Percentiles rank a stretch among this genome's conserved stretches.
Evolutionary conservation across 2,888 invertebrate genomes (phyloP).

Genomic region (Mesoligia furuncula): DNA sequence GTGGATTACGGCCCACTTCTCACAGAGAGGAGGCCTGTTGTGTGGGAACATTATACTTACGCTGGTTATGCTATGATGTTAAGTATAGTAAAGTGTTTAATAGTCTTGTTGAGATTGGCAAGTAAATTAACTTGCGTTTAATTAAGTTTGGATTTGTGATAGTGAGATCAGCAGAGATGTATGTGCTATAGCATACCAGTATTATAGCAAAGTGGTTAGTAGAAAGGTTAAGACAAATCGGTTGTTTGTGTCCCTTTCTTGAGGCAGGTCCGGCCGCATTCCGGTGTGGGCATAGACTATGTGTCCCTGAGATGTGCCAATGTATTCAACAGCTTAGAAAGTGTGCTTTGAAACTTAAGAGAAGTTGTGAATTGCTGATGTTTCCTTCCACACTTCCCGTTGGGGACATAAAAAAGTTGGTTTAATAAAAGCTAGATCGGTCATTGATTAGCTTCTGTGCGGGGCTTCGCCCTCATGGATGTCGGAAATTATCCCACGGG

Average conservation of each 20-base stretch:
- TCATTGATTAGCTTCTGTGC: neutral
- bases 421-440: neutral
- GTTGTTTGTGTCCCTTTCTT: constrained; percentile 53
- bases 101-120: neutral
- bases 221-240: constrained; percentile 55
- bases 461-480: neutral
- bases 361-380: neutral
- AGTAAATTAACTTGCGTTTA: neutral
- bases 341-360: neutral
- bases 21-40: neutral
- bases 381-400: neutral
- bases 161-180: constrained; percentile 9
- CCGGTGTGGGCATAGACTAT: constrained; percentile 41
- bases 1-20: no score
- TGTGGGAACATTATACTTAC: neutral
- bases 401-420: neutral
- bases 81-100: neutral
- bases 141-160: neutral
- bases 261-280: constrained; percentile 55
- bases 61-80: neutral
- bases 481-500: neutral
- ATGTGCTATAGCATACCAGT: constrained; percentile 9
- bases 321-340: neutral
- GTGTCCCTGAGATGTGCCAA: constrained; percentile 7
- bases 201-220: constrained; percentile 42